Conservation (phyloP, 2,113 vertebrate species). For the Serinus canaria region DNA sequence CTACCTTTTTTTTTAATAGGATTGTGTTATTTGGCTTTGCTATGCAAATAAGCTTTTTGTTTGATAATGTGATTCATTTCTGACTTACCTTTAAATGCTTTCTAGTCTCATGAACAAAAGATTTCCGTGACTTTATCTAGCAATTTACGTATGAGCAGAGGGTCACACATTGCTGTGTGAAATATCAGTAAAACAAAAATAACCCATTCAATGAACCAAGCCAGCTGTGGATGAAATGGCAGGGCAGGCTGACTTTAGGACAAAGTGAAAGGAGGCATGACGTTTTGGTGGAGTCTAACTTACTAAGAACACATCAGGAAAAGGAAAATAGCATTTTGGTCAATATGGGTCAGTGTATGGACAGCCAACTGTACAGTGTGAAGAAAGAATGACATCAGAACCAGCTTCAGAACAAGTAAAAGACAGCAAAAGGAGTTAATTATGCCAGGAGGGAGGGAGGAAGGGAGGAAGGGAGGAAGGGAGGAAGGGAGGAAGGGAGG, state of each 20-base stretch:
- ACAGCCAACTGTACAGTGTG: not conserved
- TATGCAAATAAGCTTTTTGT: not conserved
- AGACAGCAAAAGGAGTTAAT: not conserved
- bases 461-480: no score
- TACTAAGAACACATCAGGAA: not conserved
- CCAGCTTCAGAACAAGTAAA: not conserved
- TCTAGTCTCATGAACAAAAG: not conserved
- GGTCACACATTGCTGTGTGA: not conserved
- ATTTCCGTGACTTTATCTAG: not conserved
- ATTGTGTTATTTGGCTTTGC: not conserved
- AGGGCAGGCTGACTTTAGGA: not conserved
- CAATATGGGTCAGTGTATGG: not conserved
- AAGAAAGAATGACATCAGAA: not conserved
- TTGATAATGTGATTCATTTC: not conserved
- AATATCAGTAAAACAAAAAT: not conserved
- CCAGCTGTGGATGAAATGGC: not conserved
- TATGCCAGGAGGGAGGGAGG: not conserved
- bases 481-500: not conserved
- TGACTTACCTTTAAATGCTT: not conserved
- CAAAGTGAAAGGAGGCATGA: not conserved
- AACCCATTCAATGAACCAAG: not conserved
- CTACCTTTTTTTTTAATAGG: not conserved
- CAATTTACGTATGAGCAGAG: not conserved
- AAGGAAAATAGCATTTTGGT: not conserved
- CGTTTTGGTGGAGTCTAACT: not conserved